Evolutionary conservation across 2,888 invertebrate genomes (phyloP).

Genomic region (Eristalis arbustorum): DNA sequence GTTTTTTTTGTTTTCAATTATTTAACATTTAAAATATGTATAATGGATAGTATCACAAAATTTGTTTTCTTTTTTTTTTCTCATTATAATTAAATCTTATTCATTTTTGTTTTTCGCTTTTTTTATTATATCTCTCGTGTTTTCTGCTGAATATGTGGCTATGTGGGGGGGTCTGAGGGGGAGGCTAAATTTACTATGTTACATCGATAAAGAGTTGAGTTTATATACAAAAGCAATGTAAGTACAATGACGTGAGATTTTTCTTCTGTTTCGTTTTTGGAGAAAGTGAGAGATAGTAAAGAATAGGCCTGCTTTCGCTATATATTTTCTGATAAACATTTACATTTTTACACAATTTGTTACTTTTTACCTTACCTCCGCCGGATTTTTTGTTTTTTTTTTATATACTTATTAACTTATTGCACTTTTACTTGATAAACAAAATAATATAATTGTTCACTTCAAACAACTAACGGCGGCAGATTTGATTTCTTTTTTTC

Average conservation of each 20-base stretch:
- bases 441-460: constrained; percentile 21
- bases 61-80: constrained; percentile 32
- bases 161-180: constrained; percentile 2
- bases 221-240: constrained; percentile 58
- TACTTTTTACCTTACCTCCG: constrained; percentile 16
- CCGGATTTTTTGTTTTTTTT: constrained; percentile 37
- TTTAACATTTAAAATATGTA: constrained; percentile 69
- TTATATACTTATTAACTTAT: constrained; percentile 35
- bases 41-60: constrained; percentile 72
- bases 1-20: constrained; percentile 23
- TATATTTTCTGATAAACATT: constrained; percentile 20
- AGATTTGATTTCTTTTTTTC: constrained; percentile 12
- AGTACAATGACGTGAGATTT: constrained; percentile 21
- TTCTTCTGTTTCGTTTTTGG: background rate
- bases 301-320: constrained; percentile 13
- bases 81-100: constrained; percentile 57
- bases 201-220: constrained; percentile 42
- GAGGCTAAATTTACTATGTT: constrained; percentile 42
- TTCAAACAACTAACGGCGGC: constrained; percentile 31
- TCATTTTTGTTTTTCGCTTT: background rate
- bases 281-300: constrained; percentile 13
- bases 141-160: constrained; percentile 51
- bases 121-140: constrained; percentile 55
- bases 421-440: constrained; percentile 60
- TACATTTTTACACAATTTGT: constrained; percentile 62